Evolutionary conservation across 2,113 vertebrate species (phyloP).

Genomic region (Gnathonemus echidnorhynchus): DNA sequence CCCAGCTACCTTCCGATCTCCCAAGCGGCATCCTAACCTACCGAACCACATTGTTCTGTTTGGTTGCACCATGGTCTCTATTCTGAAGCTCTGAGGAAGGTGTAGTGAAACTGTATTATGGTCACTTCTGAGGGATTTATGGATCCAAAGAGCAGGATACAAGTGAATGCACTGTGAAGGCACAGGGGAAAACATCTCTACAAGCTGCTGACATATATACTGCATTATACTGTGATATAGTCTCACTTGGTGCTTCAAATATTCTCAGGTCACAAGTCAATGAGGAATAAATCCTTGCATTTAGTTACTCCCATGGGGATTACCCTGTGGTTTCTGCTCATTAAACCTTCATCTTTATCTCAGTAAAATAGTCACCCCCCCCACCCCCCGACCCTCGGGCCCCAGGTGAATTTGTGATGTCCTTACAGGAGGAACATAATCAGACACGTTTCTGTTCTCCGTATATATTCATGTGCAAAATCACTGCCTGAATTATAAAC

Average conservation of each 20-base stretch:
- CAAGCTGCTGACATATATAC: neutral
- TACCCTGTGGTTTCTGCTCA: neutral
- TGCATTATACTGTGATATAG: neutral
- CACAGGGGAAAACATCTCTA: neutral
- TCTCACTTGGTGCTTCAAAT: neutral
- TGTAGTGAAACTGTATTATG: neutral
- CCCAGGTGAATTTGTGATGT: neutral
- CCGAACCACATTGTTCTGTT: neutral
- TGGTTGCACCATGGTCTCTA: neutral
- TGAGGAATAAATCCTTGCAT: constrained; percentile 9
- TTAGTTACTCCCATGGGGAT: neutral
- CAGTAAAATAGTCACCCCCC: neutral
- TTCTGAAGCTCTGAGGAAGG: neutral
- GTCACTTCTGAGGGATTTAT: neutral
- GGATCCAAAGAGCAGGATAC: neutral
- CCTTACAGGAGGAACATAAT: neutral
- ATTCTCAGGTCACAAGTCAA: neutral
- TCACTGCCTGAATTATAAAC: neutral
- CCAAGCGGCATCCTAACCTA: neutral
- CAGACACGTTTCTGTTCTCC: neutral
- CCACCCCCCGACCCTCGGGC: neutral
- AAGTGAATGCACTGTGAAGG: neutral
- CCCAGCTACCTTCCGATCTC: neutral
- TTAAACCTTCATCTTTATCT: constrained; percentile 2
- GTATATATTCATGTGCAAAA: neutral